Evolutionary conservation across 2,888 invertebrate genomes (phyloP).

Genomic region (Agrotis clavis): DNA sequence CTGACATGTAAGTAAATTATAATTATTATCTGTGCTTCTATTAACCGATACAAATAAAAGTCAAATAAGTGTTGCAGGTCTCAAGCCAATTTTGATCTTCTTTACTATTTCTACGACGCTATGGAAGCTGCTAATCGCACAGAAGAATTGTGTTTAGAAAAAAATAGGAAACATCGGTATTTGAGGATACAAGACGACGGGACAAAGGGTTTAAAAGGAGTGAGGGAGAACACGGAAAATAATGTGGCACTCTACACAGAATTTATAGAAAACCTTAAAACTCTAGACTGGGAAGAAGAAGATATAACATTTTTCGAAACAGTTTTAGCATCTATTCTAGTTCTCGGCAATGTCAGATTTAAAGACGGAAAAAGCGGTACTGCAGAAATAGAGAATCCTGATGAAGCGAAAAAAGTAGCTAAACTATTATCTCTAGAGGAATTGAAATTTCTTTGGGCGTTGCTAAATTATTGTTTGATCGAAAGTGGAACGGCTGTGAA

Average conservation of each 20-base stretch:
- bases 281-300: slow-evolving; percentile 94
- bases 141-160: slow-evolving; percentile 93
- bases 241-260: slow-evolving; percentile 93
- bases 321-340: slow-evolving; percentile 94
- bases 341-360: slow-evolving; percentile 95
- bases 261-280: slow-evolving; percentile 92
- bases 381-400: slow-evolving; percentile 94
- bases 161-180: slow-evolving; percentile 94
- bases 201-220: slow-evolving; percentile 91
- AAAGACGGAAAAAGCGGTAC: slow-evolving; percentile 92
- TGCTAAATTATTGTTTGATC: slow-evolving; percentile 96
- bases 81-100: slow-evolving; percentile 97
- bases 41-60: slow-evolving; percentile 57
- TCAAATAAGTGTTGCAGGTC: slow-evolving; percentile 89
- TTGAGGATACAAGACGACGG: slow-evolving; percentile 92
- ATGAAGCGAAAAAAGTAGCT: slow-evolving; percentile 94
- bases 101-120: slow-evolving; percentile 97
- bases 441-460: slow-evolving; percentile 96
- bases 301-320: slow-evolving; percentile 94
- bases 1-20: slow-evolving; percentile 92
- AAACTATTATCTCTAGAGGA: slow-evolving; percentile 94
- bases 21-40: neutral
- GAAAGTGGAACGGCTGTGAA: slow-evolving; percentile 93
- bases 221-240: slow-evolving; percentile 92
- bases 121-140: slow-evolving; percentile 93